phyloP scores from a whole-genome alignment of 2,888 invertebrate species.

The Ariolimax columbianus region DNA sequence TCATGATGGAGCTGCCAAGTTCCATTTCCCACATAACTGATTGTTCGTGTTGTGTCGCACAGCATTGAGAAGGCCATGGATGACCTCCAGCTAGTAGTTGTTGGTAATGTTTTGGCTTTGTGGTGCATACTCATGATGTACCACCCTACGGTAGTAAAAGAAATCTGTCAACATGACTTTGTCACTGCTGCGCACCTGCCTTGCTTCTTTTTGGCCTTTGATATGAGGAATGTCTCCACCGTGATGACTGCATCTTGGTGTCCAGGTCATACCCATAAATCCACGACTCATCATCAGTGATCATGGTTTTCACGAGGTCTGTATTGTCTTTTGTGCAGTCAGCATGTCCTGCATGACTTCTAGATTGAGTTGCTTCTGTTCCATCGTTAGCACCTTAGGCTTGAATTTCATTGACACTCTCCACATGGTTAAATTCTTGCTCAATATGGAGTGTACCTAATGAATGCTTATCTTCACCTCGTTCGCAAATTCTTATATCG shows the following conservation, averaged over 20 bases:
- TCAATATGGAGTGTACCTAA: too few relatives aligned
- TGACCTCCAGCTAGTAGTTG: neutral
- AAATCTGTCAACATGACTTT: neutral
- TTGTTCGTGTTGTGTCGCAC: neutral
- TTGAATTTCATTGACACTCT: too few relatives aligned
- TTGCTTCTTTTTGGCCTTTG: neutral
- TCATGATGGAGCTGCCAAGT: neutral
- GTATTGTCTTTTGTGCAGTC: neutral
- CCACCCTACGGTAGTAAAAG: neutral
- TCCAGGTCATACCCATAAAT: neutral
- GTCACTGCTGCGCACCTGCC: neutral
- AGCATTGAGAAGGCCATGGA: neutral
- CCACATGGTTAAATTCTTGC: too few relatives aligned
- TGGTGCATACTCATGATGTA: neutral
- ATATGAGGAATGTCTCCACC: neutral
- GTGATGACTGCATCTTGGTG: conserved; percentile 21
- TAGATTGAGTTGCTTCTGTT: neutral
- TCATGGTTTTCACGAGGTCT: neutral
- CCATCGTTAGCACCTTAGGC: neutral
- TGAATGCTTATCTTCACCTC: too few relatives aligned
- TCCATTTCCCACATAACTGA: neutral
- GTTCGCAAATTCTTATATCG: too few relatives aligned
- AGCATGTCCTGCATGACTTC: neutral
- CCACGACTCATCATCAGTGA: neutral
- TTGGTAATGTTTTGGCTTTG: neutral